Conservation (phyloP, 2,113 vertebrate species). For the Echinops telfairi region DNA sequence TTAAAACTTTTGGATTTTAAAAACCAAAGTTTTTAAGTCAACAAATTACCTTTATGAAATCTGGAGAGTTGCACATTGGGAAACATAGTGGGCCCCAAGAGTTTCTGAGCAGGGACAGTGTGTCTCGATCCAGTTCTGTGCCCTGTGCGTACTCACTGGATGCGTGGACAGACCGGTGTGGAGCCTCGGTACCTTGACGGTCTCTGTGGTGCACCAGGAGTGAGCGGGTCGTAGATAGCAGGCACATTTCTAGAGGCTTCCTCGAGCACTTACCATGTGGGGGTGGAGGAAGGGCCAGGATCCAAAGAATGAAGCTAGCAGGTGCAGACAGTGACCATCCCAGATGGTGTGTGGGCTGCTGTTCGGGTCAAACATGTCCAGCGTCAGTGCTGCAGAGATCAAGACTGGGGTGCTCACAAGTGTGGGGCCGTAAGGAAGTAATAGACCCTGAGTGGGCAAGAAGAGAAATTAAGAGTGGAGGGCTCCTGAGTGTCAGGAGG, state of each 20-base stretch:
- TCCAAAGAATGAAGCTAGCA: not conserved
- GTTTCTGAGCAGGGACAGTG: not conserved
- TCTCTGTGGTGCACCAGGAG: not conserved
- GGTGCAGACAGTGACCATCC: accelerated
- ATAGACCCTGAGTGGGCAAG: not conserved
- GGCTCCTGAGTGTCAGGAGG: not conserved
- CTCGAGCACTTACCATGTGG: not conserved
- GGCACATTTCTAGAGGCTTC: not conserved
- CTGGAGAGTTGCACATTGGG: not conserved
- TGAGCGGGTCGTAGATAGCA: not conserved
- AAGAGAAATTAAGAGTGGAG: not conserved
- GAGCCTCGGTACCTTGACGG: not conserved
- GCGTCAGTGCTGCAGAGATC: not conserved
- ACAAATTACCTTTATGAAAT: not conserved
- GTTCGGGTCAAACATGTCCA: not conserved
- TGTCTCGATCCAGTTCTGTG: not conserved
- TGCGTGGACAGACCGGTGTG: accelerated
- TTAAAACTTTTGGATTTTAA: no score
- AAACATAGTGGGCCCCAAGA: not conserved
- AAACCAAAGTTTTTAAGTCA: no score
- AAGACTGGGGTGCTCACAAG: accelerated
- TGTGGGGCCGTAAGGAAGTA: not conserved
- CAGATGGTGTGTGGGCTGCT: not conserved
- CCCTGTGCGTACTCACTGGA: not conserved
- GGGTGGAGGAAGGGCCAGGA: not conserved